phyloP scores from a whole-genome alignment of 2,888 invertebrate species.

The Thysanoteuthis rhombus region DNA sequence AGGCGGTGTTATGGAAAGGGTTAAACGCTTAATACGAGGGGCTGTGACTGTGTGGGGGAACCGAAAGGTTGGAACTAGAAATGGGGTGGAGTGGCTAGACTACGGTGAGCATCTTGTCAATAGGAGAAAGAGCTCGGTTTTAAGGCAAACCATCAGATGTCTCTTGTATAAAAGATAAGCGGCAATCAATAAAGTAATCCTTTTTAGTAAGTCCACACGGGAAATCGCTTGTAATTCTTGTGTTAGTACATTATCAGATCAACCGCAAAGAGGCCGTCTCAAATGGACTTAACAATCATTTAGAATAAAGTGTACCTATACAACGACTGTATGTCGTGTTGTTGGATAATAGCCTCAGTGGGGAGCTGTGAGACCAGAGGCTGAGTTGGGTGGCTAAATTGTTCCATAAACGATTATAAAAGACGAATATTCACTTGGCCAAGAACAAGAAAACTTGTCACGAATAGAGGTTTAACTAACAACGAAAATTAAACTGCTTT shows the following conservation, averaged over 20 bases:
- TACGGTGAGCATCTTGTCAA: too few species aligned
- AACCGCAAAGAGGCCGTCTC: constrained; percentile 1
- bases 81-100: not conserved
- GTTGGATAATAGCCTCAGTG: not conserved
- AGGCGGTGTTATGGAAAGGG: not conserved
- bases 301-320: not conserved
- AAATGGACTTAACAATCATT: not conserved
- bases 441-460: not conserved
- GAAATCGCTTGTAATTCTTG: constrained; percentile 12
- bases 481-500: constrained; percentile 12
- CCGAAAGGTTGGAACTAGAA: not conserved
- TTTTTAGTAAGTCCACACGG: not conserved
- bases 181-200: not conserved
- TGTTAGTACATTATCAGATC: not conserved
- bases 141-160: not conserved
- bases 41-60: too few species aligned
- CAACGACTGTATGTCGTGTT: not conserved
- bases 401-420: not conserved
- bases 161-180: not conserved
- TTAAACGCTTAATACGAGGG: not conserved
- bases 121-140: not conserved
- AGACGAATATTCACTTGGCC: not conserved
- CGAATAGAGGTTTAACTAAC: not conserved
- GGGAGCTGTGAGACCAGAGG: not conserved
- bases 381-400: not conserved